Conservation (phyloP, 2,113 vertebrate species). For the Scomber colias region DNA sequence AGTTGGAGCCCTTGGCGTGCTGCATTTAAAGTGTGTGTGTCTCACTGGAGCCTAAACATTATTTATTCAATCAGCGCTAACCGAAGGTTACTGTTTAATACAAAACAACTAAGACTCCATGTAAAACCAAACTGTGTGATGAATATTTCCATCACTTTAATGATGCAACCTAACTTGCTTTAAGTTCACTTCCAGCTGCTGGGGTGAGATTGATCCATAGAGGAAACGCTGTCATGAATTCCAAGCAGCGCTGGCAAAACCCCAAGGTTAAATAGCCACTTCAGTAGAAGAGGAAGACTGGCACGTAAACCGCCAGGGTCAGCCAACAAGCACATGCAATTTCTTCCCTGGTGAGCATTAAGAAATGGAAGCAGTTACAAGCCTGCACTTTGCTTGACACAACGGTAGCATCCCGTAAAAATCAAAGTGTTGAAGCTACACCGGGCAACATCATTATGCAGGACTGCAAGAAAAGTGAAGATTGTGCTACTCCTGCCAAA, state of each 20-base stretch:
- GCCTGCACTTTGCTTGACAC: conserved; percentile 23
- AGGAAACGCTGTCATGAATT: conserved; percentile 5
- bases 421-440: background rate
- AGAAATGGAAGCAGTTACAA: conserved; percentile 4
- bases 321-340: conserved; percentile 30
- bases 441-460: background rate
- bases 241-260: conserved; percentile 1
- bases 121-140: background rate
- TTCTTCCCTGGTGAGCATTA: conserved; percentile 15
- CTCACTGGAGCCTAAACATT: conserved; percentile 21
- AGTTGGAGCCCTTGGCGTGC: conserved; percentile 16
- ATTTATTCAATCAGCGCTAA: conserved; percentile 32
- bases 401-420: background rate
- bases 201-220: background rate
- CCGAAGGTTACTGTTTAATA: background rate
- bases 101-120: background rate
- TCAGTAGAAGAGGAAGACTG: conserved; percentile 33
- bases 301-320: conserved; percentile 24
- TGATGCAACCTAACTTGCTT: background rate
- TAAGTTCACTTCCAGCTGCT: fast-evolving
- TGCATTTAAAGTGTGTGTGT: conserved; percentile 34
- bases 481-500: background rate
- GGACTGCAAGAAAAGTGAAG: background rate
- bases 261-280: conserved; percentile 40
- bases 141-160: background rate